Conservation (phyloP, 2,113 vertebrate genomes). For the Xenotilapia leptura region DNA sequence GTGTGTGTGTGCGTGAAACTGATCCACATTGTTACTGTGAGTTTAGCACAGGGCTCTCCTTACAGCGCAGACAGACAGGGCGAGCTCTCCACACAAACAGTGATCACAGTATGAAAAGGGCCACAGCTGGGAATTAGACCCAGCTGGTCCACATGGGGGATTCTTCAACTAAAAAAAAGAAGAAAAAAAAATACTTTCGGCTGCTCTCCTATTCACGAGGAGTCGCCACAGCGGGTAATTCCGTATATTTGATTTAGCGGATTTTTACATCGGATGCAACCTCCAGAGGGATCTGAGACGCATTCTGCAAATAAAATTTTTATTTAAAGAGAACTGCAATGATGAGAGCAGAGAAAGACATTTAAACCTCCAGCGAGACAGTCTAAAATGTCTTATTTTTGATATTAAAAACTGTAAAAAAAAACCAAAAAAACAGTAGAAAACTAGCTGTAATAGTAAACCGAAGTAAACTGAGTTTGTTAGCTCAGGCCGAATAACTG, state of each 20-base stretch:
- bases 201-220: background rate
- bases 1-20: background rate
- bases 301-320: background rate
- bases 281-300: background rate
- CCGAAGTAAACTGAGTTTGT: background rate
- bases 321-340: background rate
- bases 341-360: background rate
- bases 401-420: background rate
- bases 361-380: background rate
- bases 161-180: background rate
- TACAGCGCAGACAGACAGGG: background rate
- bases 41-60: background rate
- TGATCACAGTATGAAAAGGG: background rate
- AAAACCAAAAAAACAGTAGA: rapidly evolving
- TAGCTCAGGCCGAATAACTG: background rate
- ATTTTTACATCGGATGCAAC: background rate
- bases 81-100: background rate
- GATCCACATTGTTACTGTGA: background rate
- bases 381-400: background rate
- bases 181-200: background rate
- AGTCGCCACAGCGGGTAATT: background rate
- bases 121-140: slow-evolving; percentile 1
- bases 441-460: background rate
- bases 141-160: background rate
- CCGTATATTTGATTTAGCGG: background rate